A percentile compares a stretch with the other conserved stretches of the same genome.
Evolutionary conservation across 2,113 vertebrate genomes (phyloP).

Genomic region (Pelecanoides urinatrix): DNA sequence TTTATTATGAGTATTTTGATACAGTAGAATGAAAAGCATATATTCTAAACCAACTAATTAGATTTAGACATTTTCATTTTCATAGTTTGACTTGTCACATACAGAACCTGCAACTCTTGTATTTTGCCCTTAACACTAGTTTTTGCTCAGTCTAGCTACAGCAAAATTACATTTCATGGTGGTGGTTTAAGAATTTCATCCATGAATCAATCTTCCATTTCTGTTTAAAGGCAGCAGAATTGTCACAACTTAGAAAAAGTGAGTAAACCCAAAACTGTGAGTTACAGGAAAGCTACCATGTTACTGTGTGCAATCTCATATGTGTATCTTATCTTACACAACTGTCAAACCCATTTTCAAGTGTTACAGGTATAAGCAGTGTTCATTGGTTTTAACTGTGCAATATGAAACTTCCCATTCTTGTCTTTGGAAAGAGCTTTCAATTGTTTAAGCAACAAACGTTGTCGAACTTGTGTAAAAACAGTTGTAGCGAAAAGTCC

Average conservation of each 20-base stretch:
- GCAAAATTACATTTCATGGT: constrained; percentile 34
- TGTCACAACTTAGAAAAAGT: neutral
- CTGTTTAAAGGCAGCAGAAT: neutral
- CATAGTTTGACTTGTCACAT: neutral
- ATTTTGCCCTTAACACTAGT: neutral
- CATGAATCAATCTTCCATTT: constrained; percentile 34
- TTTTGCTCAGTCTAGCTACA: constrained; percentile 5
- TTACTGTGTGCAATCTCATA: neutral
- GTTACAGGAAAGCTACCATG: neutral
- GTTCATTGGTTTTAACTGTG: neutral
- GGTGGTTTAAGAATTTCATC: constrained; percentile 49
- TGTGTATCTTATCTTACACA: neutral
- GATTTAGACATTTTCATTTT: constrained; percentile 5
- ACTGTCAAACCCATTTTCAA: neutral
- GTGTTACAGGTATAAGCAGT: neutral
- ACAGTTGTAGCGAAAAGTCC: neutral
- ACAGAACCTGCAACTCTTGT: neutral
- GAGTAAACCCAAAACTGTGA: neutral
- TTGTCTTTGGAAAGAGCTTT: neutral
- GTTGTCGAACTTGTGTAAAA: neutral
- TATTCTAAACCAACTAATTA: constrained; percentile 29
- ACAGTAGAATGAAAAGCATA: constrained; percentile 9
- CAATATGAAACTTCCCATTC: neutral
- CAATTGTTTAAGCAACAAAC: neutral
- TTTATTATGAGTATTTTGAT: constrained; percentile 35